Evolutionary conservation across 1,140 invertebrate genomes (phyloP).

Genomic region (Cepaea nemoralis): DNA sequence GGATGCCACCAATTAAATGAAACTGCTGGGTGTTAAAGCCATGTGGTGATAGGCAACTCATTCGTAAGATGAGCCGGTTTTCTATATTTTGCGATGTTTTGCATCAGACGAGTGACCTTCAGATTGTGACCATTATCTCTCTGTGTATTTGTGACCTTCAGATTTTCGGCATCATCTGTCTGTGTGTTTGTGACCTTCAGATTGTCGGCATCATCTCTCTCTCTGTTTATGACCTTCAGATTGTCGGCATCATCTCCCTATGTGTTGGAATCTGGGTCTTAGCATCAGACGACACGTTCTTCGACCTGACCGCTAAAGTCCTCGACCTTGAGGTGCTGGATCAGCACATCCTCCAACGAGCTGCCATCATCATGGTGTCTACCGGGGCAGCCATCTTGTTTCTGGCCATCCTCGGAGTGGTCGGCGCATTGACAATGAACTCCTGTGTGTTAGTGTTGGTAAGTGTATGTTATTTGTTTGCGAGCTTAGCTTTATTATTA

Average conservation of each 20-base stretch:
- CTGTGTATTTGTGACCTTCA: no score
- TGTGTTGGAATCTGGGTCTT: constrained; percentile 22
- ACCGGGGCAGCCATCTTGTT: constrained; percentile 21
- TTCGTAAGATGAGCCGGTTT: no score
- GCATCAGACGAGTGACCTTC: no score
- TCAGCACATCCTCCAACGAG: constrained; percentile 10
- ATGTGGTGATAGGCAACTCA: no score
- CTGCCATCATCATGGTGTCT: constrained; percentile 8
- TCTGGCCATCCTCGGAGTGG: not conserved
- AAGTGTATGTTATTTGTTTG: no score
- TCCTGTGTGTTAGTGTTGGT: constrained; percentile 21
- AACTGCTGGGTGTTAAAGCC: no score
- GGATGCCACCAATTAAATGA: no score
- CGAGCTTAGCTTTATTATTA: no score
- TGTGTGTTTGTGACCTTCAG: not conserved
- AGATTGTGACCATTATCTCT: no score
- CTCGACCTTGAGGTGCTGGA: constrained; percentile 31
- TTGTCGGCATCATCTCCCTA: not conserved
- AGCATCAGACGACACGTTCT: constrained; percentile 6
- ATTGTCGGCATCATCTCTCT: not conserved
- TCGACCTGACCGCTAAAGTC: constrained; percentile 13
- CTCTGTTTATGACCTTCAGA: not conserved
- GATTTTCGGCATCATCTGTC: no score
- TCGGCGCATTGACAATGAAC: constrained; percentile 13
- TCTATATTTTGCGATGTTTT: no score